Base-by-base conservation (phyloP, 2,797 vertebrate genomes). In the Spheniscus humboldti region DNA sequence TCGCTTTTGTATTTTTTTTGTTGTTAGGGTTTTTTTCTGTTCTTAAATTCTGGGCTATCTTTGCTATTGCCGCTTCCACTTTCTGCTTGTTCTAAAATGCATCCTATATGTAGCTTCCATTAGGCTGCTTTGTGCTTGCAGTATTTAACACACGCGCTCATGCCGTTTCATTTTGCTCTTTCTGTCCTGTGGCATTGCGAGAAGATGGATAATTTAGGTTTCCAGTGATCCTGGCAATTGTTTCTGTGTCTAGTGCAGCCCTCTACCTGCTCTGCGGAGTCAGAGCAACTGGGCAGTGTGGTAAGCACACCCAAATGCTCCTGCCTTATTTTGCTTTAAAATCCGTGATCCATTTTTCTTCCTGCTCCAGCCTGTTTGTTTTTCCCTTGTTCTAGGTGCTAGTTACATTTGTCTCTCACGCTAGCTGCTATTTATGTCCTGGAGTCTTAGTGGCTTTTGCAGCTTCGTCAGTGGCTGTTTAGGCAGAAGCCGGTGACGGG, bases 341-440 rank as follows among this genome's bases (percentile, higher is more conserved):
- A 91, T 57, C 81, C 53, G 0, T 9, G 27, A 77, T 87, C 86
- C 48, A 2, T 88, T 94, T 86, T 59, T 55, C 86, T 86, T 82
- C 78, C 77, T 0, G 0, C 53, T 92, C 71, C 75, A 83, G 84
- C 81, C 71, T 75, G 59, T 89, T 92, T 96, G 89, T 83, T 94
- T 88, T 91, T 45, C 77, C 92, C 63, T 81, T 86, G 85, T 93
- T 60, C 67, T 73, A 31, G 88, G 74, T 62, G 3, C 66, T 63
- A 23, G 78, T 86, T 87, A 75, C 77, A 8, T 88, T 92, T 92
- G n/a, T 86, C 79, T 90, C 77, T 84, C 20, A 4, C 6, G 7
- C 90, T 95, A 48, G 79, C 79, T 87, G 93, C 91, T 94, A 11
- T 92, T 95, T 93, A 56, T 59, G 66, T 92, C 92, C 83, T 10